phyloP scores from a whole-genome alignment of 2,113 vertebrate species.

The Phrynosoma platyrhinos region DNA sequence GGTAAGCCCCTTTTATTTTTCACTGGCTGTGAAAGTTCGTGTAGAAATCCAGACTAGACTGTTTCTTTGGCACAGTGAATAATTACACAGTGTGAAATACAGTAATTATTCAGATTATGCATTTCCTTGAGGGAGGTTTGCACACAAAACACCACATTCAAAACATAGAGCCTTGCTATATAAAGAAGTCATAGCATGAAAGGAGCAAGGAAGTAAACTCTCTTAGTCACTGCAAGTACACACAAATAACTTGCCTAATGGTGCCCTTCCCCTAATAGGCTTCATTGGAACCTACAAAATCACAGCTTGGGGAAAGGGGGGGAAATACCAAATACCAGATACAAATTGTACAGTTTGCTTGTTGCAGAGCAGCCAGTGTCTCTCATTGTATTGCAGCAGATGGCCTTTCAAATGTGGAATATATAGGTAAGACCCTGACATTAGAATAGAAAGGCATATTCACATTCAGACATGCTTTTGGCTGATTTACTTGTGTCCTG shows the following conservation, averaged over 20 bases:
- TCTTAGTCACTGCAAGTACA: neutral
- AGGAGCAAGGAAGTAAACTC: neutral
- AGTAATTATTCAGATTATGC: constrained; percentile 44
- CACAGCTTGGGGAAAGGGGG: constrained; percentile 31
- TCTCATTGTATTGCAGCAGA: rapidly evolving
- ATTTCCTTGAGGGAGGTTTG: constrained; percentile 49
- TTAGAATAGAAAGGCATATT: rapidly evolving
- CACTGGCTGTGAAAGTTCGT: neutral
- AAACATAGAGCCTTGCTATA: neutral
- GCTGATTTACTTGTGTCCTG: neutral
- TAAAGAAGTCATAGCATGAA: neutral
- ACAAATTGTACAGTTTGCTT: neutral
- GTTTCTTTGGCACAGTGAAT: constrained; percentile 45
- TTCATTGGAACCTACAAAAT: constrained; percentile 25
- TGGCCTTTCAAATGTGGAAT: rapidly evolving
- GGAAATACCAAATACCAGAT: neutral
- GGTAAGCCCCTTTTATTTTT: neutral
- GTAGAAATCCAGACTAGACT: constrained; percentile 49
- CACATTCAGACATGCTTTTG: rapidly evolving
- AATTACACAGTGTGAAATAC: constrained; percentile 52
- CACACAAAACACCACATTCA: constrained; percentile 26
- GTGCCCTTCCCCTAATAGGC: constrained; percentile 41
- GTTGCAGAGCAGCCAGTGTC: constrained; percentile 30
- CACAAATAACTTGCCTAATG: neutral
- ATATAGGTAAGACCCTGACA: neutral